Percentiles rank a stretch among this genome's conserved stretches.
Evolutionary conservation across 2,888 invertebrate species (phyloP).

Genomic region (Drosophila sordidula): DNA sequence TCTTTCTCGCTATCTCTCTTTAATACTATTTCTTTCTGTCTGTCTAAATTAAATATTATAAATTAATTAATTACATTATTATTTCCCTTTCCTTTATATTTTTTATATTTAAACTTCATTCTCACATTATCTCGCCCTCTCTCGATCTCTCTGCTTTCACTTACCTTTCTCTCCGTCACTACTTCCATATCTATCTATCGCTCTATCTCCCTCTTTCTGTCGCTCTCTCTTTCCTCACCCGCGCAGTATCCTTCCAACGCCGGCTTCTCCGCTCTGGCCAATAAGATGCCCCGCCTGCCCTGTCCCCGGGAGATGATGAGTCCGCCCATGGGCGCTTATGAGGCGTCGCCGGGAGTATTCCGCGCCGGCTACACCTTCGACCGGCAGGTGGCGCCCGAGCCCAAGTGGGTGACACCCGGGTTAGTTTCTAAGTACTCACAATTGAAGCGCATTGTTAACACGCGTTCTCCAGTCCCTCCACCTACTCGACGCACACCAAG

Average conservation of each 20-base stretch:
- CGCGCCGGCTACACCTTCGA: constrained; percentile 74
- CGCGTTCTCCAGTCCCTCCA: constrained; percentile 60
- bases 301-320: constrained; percentile 19
- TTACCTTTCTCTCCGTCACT: neutral
- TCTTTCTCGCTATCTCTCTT: too few relatives aligned
- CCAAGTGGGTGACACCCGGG: constrained; percentile 69
- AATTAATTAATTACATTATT: too few relatives aligned
- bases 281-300: constrained; percentile 71
- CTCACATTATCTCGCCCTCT: too few relatives aligned
- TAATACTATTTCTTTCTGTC: too few relatives aligned
- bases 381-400: constrained; percentile 38
- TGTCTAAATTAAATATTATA: too few relatives aligned
- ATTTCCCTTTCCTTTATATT: too few relatives aligned
- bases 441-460: too few relatives aligned
- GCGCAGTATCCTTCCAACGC: constrained; percentile 76
- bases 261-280: constrained; percentile 81
- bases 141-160: too few relatives aligned
- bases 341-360: constrained; percentile 33
- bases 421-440: constrained; percentile 5
- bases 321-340: constrained; percentile 80
- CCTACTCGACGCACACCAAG: constrained; percentile 60
- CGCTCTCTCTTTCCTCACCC: too few relatives aligned
- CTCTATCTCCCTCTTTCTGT: too few relatives aligned
- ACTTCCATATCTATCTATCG: neutral
- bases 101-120: too few relatives aligned